Conservation (phyloP, 2,797 vertebrate species). For the Characodon lateralis region DNA sequence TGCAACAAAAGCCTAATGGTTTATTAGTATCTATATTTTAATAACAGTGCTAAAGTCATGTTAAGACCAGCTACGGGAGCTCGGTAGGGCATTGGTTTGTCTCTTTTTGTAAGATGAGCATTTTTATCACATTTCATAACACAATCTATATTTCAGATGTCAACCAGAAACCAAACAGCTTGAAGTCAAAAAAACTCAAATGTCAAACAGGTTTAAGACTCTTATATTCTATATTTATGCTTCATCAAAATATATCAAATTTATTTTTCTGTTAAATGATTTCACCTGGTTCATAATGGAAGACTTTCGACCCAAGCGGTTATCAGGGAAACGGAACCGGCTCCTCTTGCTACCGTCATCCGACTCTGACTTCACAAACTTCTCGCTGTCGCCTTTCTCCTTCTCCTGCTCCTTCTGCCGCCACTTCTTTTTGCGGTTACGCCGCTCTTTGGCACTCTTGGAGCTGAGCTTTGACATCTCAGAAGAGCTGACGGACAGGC, state of each 20-base stretch:
- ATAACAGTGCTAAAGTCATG: conserved; percentile 14
- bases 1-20: conserved; percentile 1
- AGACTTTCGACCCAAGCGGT: conserved; percentile 93
- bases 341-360: conserved; percentile 95
- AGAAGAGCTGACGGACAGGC: conserved; percentile 93
- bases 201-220: background rate
- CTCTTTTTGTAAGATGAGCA: conserved; percentile 14
- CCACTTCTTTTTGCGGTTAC: conserved; percentile 93
- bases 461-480: conserved; percentile 98
- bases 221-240: background rate
- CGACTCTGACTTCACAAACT: conserved; percentile 97
- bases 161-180: background rate
- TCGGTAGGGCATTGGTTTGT: conserved; percentile 3
- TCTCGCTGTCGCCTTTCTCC: conserved; percentile 95
- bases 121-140: background rate
- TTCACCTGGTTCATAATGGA: conserved; percentile 99
- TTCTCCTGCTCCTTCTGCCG: conserved; percentile 95
- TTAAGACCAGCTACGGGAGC: conserved; percentile 10
- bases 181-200: background rate
- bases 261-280: background rate
- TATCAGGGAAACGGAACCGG: conserved; percentile 92
- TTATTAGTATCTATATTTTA: conserved; percentile 17
- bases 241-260: background rate
- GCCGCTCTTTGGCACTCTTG: conserved; percentile 96
- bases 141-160: background rate